Conservation (phyloP, 2,888 invertebrate genomes). For the Phytoseiulus persimilis region DNA sequence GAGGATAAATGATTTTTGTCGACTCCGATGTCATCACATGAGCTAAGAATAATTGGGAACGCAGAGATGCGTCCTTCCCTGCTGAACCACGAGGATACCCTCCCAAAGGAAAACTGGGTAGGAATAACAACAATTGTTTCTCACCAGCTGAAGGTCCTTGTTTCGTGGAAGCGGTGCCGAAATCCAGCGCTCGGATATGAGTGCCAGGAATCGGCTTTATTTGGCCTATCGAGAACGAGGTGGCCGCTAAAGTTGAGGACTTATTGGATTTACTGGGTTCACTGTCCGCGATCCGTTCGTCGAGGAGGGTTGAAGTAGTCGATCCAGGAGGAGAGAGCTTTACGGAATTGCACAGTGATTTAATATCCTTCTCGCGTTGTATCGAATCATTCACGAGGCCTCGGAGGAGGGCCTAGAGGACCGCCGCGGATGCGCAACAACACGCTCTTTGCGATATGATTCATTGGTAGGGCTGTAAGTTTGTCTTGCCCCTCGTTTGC, state of each 20-base stretch:
- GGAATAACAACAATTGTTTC: not conserved
- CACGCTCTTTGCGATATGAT: too few species aligned
- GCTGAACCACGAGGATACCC: too few species aligned
- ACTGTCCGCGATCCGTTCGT: not conserved
- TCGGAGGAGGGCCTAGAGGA: too few species aligned
- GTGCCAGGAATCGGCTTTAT: not conserved
- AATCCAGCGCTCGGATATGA: slow-evolving; percentile 22
- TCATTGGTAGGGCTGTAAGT: too few species aligned
- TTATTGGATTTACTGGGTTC: not conserved
- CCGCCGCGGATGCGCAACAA: too few species aligned
- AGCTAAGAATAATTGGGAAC: too few species aligned
- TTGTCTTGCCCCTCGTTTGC: too few species aligned
- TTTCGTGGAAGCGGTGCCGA: not conserved
- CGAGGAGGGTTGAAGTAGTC: not conserved
- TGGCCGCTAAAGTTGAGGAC: not conserved
- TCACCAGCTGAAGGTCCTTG: not conserved
- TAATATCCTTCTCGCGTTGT: too few species aligned
- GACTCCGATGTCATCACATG: not conserved
- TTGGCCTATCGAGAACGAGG: not conserved
- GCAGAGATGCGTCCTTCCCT: too few species aligned
- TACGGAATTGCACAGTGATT: too few species aligned
- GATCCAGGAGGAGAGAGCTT: slow-evolving; percentile 19
- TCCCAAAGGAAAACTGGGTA: too few species aligned
- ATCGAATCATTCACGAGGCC: too few species aligned
- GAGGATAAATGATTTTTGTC: not conserved